Evolutionary conservation across 2,797 vertebrate species (phyloP).

Genomic region (Crax fasciolata): DNA sequence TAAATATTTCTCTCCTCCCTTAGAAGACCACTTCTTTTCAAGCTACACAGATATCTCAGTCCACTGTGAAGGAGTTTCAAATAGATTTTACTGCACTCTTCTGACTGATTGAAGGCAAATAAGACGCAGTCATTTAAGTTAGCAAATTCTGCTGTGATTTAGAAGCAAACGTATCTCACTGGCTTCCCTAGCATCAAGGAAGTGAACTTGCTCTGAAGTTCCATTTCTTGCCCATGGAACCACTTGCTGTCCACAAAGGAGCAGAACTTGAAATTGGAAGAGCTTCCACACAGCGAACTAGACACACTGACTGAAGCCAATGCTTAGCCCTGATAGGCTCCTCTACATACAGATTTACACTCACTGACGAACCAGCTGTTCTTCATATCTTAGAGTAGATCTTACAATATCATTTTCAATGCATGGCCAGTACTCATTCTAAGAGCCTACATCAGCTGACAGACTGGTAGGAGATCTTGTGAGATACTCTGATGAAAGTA

Average conservation of each 20-base stretch:
- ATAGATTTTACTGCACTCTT: not conserved
- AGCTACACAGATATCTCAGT: not conserved
- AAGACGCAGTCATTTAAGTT: not conserved
- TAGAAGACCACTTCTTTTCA: not conserved
- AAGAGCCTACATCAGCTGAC: not conserved
- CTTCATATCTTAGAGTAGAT: not conserved
- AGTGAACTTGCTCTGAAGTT: not conserved
- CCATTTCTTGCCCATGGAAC: fast-evolving
- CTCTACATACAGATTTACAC: not conserved
- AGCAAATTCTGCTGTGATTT: not conserved
- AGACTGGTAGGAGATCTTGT: not conserved
- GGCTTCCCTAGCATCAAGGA: not conserved
- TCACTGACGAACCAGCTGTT: not conserved
- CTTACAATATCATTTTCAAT: not conserved
- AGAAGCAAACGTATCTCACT: not conserved
- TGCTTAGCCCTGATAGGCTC: too few relatives aligned
- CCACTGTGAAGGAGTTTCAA: not conserved
- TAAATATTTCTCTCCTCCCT: not conserved
- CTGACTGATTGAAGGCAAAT: not conserved
- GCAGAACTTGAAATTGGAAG: not conserved
- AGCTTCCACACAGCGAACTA: not conserved
- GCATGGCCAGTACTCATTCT: not conserved
- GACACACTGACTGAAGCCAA: not conserved
- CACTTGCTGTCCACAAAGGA: not conserved
- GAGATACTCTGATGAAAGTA: not conserved